Evolutionary conservation across 2,888 invertebrate genomes (phyloP).

Genomic region (Hofmannophila pseudospretella): DNA sequence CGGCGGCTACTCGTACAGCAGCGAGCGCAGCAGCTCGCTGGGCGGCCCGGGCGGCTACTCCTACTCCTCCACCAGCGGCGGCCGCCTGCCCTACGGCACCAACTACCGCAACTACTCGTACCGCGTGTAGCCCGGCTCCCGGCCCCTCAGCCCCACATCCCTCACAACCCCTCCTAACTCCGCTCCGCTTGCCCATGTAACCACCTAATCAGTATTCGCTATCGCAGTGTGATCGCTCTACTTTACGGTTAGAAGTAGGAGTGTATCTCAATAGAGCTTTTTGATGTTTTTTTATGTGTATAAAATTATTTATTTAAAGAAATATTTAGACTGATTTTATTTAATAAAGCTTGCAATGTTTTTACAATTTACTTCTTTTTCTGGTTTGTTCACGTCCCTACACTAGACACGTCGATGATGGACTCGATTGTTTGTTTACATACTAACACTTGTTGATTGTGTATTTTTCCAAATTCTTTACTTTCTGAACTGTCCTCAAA

Average conservation of each 20-base stretch:
- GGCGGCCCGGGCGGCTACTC: conserved; percentile 91
- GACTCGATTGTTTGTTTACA: conserved; percentile 51
- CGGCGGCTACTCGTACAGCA: conserved; percentile 86
- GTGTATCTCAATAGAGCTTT: conserved; percentile 51
- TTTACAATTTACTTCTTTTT: conserved; percentile 43
- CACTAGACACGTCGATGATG: conserved; percentile 51
- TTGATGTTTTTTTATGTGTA: conserved; percentile 50
- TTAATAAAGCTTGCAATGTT: conserved; percentile 75
- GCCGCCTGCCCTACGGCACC: conserved; percentile 90
- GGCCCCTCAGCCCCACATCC: conserved; percentile 22
- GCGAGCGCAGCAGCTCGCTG: conserved; percentile 84
- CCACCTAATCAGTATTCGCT: conserved; percentile 71
- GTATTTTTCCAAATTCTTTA: conserved; percentile 11
- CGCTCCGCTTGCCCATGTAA: conserved; percentile 27
- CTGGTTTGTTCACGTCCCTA: conserved; percentile 46
- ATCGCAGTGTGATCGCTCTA: conserved; percentile 67
- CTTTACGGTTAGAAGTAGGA: conserved; percentile 61
- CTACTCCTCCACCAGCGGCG: conserved; percentile 87
- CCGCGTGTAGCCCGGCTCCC: conserved; percentile 82
- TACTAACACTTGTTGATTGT: conserved; percentile 38
- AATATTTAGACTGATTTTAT: conserved; percentile 71
- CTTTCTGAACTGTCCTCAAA: conserved; percentile 6
- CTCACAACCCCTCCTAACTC: conserved; percentile 25
- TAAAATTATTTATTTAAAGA: conserved; percentile 47
- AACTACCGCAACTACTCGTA: conserved; percentile 91